Conservation (phyloP, 1,140 invertebrate species). For the Psix sp. region DNA sequence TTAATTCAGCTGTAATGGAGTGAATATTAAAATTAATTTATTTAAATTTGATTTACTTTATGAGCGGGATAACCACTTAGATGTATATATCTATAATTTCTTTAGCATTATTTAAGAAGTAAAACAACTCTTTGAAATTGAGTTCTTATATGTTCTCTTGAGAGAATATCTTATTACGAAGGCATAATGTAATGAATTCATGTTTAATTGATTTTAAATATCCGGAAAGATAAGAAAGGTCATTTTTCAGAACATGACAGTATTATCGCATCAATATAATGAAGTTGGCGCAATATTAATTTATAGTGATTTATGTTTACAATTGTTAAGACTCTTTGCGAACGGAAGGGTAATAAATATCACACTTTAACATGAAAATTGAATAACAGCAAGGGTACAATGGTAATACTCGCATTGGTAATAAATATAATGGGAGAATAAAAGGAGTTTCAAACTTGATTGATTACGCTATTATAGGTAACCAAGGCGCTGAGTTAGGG, state of each 20-base stretch:
- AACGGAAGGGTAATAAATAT: constrained; percentile 19
- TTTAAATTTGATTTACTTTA: too few relatives aligned
- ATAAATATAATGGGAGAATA: constrained; percentile 50
- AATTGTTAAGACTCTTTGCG: constrained; percentile 13
- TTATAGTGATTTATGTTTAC: constrained; percentile 35
- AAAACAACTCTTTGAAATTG: too few relatives aligned
- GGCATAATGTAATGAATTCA: too few relatives aligned
- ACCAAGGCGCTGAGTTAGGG: constrained; percentile 34
- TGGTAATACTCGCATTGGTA: constrained; percentile 27
- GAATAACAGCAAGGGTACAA: constrained; percentile 27
- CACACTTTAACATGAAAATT: constrained; percentile 32
- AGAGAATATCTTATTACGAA: too few relatives aligned
- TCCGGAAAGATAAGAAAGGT: too few relatives aligned
- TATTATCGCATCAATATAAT: neutral
- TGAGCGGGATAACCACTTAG: too few relatives aligned
- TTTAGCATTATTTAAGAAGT: too few relatives aligned
- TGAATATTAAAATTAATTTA: too few relatives aligned
- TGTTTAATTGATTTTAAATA: too few relatives aligned
- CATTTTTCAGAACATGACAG: neutral
- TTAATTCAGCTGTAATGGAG: too few relatives aligned
- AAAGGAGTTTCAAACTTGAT: constrained; percentile 47
- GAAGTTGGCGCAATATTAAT: constrained; percentile 13
- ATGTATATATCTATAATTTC: too few relatives aligned
- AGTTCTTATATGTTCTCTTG: too few relatives aligned
- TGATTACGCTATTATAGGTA: constrained; percentile 48